Percentiles rank a stretch among this genome's conserved stretches.
Conservation (phyloP, 2,113 vertebrate species). For the Crocuta crocuta region DNA sequence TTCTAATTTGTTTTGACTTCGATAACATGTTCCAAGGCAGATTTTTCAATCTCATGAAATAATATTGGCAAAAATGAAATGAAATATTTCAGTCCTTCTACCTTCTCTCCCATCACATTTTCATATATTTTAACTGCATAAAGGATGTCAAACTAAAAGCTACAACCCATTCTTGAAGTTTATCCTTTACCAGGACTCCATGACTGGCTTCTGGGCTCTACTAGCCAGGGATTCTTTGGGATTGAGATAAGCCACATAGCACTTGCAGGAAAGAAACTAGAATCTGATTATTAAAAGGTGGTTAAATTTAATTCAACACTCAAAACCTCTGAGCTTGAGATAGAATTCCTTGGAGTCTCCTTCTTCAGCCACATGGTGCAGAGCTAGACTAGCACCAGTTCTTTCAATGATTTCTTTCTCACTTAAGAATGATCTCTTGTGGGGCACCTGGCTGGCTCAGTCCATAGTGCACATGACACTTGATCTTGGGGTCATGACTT, state of each 20-base stretch:
- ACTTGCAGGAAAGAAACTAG: not conserved
- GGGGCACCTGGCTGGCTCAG: no score
- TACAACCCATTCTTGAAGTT: not conserved
- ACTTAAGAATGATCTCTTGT: constrained; percentile 27
- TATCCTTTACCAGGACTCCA: not conserved
- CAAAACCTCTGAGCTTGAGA: not conserved
- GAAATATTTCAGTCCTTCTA: not conserved
- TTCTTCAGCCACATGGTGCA: not conserved
- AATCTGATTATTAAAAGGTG: not conserved
- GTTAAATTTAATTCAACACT: not conserved
- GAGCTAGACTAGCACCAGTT: not conserved
- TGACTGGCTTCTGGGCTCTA: not conserved
- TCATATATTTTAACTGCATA: not conserved
- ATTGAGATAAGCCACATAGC: not conserved
- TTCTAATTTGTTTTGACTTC: constrained; percentile 42
- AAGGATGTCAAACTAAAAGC: not conserved
- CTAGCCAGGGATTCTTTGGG: not conserved
- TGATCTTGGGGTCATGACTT: no score
- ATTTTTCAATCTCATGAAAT: constrained; percentile 11
- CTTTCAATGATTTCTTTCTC: not conserved
- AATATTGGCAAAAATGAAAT: not conserved
- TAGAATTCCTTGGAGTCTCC: not conserved
- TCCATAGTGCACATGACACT: no score
- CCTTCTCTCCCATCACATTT: not conserved
- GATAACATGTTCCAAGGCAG: not conserved